Conservation (phyloP, 2,888 invertebrate species). For the Agrilus cyanescens region DNA sequence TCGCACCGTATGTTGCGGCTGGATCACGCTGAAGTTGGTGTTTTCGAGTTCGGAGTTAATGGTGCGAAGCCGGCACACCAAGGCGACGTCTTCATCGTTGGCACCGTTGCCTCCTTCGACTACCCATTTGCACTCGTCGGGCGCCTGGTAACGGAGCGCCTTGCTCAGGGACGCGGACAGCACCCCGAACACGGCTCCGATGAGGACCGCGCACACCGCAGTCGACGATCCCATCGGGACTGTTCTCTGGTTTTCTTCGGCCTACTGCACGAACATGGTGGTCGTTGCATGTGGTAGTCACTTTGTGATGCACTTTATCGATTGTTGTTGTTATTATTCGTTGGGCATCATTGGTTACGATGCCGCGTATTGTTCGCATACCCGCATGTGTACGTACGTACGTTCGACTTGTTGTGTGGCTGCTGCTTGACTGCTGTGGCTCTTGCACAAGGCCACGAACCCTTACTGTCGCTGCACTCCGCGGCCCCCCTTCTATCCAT, state of each 20-base stretch:
- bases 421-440: slow-evolving; percentile 43
- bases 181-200: slow-evolving; percentile 49
- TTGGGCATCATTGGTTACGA: not conserved
- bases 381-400: slow-evolving; percentile 25
- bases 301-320: no score
- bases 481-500: slow-evolving; percentile 14
- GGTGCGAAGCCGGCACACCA: slow-evolving; percentile 61
- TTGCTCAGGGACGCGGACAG: slow-evolving; percentile 49
- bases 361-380: slow-evolving; percentile 37
- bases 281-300: no score
- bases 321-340: not conserved
- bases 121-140: slow-evolving; percentile 72
- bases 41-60: slow-evolving; percentile 74
- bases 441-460: slow-evolving; percentile 35
- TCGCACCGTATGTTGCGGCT: slow-evolving; percentile 67
- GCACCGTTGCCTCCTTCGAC: slow-evolving; percentile 53
- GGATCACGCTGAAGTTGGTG: slow-evolving; percentile 73
- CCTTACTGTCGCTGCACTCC: slow-evolving; percentile 29
- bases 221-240: slow-evolving; percentile 39
- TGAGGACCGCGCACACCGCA: slow-evolving; percentile 45
- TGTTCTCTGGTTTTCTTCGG: slow-evolving; percentile 3
- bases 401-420: slow-evolving; percentile 47
- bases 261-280: no score
- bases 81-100: slow-evolving; percentile 53
- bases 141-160: slow-evolving; percentile 59